Conservation (phyloP, 2,113 vertebrate species). For the Rhodinocichla rosea region DNA sequence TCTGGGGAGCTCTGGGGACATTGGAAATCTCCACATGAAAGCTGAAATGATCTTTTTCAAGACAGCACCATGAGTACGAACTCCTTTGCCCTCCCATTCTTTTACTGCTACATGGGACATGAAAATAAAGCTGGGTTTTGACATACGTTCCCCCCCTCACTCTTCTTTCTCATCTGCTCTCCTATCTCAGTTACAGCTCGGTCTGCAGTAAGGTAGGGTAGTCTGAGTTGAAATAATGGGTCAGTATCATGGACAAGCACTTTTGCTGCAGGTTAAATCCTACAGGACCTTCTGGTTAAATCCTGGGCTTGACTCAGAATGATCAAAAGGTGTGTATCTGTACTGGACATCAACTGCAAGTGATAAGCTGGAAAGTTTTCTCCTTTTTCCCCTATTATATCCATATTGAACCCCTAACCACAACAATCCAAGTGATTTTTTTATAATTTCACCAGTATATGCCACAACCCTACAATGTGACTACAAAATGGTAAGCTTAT, state of each 20-base stretch:
- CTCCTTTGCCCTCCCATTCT: background rate
- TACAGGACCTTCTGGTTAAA: background rate
- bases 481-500: background rate
- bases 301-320: background rate
- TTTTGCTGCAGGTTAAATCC: background rate
- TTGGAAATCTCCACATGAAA: background rate
- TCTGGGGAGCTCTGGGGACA: background rate
- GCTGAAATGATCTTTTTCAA: background rate
- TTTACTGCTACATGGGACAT: background rate
- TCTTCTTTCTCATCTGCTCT: background rate
- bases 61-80: fast-evolving
- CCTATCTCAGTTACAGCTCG: background rate
- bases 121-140: background rate
- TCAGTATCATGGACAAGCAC: background rate
- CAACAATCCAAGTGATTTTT: background rate
- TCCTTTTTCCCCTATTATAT: background rate
- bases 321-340: background rate
- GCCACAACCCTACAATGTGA: background rate
- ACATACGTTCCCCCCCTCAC: background rate
- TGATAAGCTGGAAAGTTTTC: background rate
- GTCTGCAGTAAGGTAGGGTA: background rate
- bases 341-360: background rate
- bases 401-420: background rate
- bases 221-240: background rate
- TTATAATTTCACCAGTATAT: background rate